A percentile compares a stretch with the other conserved stretches of the same genome.
Conservation (phyloP, 2,113 vertebrate genomes). For the Prochilodus magdalenae region DNA sequence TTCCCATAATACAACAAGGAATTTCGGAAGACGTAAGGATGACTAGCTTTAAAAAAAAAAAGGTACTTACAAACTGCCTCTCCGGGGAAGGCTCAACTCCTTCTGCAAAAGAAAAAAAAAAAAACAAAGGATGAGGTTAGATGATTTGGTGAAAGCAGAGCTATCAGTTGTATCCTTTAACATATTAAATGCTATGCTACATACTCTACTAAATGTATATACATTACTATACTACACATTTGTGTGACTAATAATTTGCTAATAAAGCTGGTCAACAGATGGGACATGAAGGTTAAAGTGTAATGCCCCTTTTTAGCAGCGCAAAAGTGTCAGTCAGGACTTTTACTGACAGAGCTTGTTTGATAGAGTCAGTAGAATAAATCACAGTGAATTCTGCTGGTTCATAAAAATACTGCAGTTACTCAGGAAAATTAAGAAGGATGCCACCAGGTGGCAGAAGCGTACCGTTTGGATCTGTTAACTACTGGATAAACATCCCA, state of each 20-base stretch:
- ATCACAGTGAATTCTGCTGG: background rate
- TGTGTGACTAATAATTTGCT: background rate
- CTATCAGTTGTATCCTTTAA: background rate
- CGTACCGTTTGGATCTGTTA: background rate
- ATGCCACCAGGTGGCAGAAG: slow-evolving; percentile 55
- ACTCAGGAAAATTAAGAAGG: background rate
- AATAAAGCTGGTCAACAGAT: background rate
- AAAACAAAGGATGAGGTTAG: background rate
- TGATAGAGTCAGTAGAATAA: too few relatives aligned
- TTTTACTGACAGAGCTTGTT: too few relatives aligned
- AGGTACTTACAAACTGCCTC: slow-evolving; percentile 97
- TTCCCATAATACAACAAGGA: background rate
- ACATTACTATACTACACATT: too few relatives aligned
- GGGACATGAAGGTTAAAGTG: too few relatives aligned
- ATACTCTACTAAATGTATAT: too few relatives aligned
- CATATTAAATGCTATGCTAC: background rate
- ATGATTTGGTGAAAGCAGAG: background rate
- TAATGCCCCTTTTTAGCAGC: too few relatives aligned
- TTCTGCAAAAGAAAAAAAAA: slow-evolving; percentile 80
- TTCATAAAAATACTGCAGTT: background rate
- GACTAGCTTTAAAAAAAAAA: slow-evolving; percentile 31
- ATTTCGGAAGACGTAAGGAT: background rate
- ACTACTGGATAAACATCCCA: background rate
- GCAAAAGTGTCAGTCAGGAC: too few relatives aligned
- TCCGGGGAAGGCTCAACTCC: slow-evolving; percentile 95